Conservation (phyloP, 64 coral and sea anemone genomes). For the Stylophora pistillata region DNA sequence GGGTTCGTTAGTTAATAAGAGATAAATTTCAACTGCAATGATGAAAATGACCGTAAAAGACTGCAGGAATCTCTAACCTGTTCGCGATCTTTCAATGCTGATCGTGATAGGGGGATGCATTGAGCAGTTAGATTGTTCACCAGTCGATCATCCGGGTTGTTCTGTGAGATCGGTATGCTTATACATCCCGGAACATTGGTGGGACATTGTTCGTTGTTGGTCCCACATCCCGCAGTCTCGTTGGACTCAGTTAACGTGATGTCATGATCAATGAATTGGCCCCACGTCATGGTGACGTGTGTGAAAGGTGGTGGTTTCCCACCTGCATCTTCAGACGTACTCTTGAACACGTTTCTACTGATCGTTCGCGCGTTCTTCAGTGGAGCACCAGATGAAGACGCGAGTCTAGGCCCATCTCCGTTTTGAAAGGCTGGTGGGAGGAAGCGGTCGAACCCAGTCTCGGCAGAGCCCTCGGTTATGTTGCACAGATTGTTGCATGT, state of each 20-base stretch:
- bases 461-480: background rate
- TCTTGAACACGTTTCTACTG: background rate
- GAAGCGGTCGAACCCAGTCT: background rate
- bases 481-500: conserved; percentile 43
- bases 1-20: too few species aligned
- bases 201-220: background rate
- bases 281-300: conserved; percentile 58
- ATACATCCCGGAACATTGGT: background rate
- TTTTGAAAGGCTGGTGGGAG: background rate
- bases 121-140: background rate
- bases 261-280: conserved; percentile 56
- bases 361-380: background rate
- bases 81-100: background rate
- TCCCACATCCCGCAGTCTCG: background rate
- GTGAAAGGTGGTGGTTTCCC: background rate
- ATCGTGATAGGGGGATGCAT: background rate
- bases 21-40: too few species aligned
- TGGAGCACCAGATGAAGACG: too few species aligned
- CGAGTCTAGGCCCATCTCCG: background rate
- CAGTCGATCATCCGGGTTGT: background rate
- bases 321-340: too few species aligned
- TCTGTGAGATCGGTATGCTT: conserved; percentile 10
- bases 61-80: background rate
- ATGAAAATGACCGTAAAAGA: too few species aligned
- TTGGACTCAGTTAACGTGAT: conserved; percentile 29